Evolutionary conservation across 2,797 vertebrate species (phyloP), one percentile per base, ranked within the genome.

Genomic region (Podargus strigoides): DNA sequence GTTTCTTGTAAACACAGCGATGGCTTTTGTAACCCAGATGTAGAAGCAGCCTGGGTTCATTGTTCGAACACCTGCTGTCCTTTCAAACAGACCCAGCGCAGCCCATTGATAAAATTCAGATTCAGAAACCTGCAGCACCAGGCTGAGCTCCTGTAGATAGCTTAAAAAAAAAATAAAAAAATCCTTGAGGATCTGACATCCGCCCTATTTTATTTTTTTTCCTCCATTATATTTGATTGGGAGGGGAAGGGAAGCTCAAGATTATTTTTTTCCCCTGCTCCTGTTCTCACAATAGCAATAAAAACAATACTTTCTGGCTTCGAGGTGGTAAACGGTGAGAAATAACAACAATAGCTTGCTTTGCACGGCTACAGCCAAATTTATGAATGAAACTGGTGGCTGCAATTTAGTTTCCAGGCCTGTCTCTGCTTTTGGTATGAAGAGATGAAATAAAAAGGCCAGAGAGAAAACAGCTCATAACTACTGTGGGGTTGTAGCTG

Each of bases 41-140:
- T 75, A 86, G 94, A 91, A 83, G 90, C 97, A 96, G 96, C 85
- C 83, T 37, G 77, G 58, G 32, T 88, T 97, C 94, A 98, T 98
- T 98, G 98, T 98, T 98, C 36, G 9, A 97, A 97, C 98, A 98
- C 98, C 98, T 98, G 98, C 96, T 89, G 87, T 66, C 96, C 94
- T 95, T 91, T 94, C 87, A 95, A 94, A 95, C 42, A 90, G 94
- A 90, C 79, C 59, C 19, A 36, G 2, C 59, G 69, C 89, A 74
- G 79, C 81, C 96, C 97, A 97, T 97, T 98, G 97, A 98, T 74
- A 97, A 96, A 95, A 97, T 79, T 89, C 93, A 94, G 82, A 10
- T 81, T 79, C 77, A 55, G n/a, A 91, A 93, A 93, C 88, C 76
- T 80, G 37, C 85, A 93, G 79, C 85, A 41, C 27, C 36, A 30